These are phyloP conservation scores for Scaptomyza montana DNA, from an alignment of 1,140 invertebrate species.

Conservation along the genomic window DNA sequence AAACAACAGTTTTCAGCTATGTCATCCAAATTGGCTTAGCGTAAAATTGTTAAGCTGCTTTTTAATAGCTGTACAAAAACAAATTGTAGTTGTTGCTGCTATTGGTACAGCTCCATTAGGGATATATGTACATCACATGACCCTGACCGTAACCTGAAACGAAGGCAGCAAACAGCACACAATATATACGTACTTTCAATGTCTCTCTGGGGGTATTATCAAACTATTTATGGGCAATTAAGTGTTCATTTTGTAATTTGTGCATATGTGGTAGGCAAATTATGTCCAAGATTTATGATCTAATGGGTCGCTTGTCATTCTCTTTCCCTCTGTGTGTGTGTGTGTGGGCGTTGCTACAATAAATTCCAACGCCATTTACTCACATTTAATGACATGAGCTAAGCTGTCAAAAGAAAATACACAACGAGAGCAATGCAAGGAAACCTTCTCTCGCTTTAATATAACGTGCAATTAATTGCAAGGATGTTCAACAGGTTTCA, in stretches of 20 bases:
- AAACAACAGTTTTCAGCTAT: conserved; percentile 42
- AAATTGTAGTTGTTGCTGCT: conserved; percentile 11
- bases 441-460: conserved; percentile 54
- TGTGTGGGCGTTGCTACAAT: conserved; percentile 46
- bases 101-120: conserved; percentile 23
- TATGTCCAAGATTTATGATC: conserved; percentile 69
- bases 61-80: conserved; percentile 41
- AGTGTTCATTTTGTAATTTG: conserved; percentile 75
- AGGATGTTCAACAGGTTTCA: conserved; percentile 74
- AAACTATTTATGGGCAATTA: conserved; percentile 78
- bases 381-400: conserved; percentile 59
- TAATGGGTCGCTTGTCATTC: conserved; percentile 22
- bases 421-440: conserved; percentile 1
- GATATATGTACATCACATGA: conserved; percentile 8
- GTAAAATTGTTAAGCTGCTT: conserved; percentile 50
- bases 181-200: conserved; percentile 2
- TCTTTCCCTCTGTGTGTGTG: conserved; percentile 2
- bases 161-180: background rate
- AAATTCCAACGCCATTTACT: conserved; percentile 64
- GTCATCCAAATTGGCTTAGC: conserved; percentile 58
- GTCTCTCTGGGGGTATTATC: conserved; percentile 39
- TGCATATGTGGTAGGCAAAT: conserved; percentile 66
- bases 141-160: conserved; percentile 62
- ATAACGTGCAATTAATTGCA: conserved; percentile 69
- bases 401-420: conserved; percentile 52